Evolutionary conservation across 2,113 vertebrate genomes (phyloP), one percentile per base, ranked within the genome.

Genomic region (Brevimyrus niger): DNA sequence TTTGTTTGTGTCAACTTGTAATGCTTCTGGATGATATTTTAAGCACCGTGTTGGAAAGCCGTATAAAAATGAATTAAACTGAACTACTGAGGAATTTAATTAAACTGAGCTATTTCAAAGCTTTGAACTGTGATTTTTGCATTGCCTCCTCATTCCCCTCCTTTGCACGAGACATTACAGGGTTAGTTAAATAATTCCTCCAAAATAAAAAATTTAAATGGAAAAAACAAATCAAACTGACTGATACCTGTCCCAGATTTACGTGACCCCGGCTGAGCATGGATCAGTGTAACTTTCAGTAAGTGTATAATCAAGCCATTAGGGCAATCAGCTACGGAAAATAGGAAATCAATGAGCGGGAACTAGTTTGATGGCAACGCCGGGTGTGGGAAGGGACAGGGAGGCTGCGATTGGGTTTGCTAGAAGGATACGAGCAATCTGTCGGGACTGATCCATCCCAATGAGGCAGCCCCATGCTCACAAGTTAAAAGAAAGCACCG

Each of bases 11-110:
- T 69, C n/a, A 15, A 4, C n/a, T 69, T 69, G 61, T 69, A 69
- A 69, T 69, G 61, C 46, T 84, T 84, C 82, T 47, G 21, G 44
- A 47, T 84, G 21, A 46, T 84, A 84, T 84, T 84, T 84, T 23
- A 84, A 46, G 38, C 82, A 84, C 82, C 82, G 38, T 80, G 82
- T 84, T 84, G 38, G 82, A 47, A 84, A 84, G 82, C 82, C 38
- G 4, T 44, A 84, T 46, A 84, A 47, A 47, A 84, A 21, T 84
- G 82, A 84, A 84, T 44, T 84, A 84, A 47, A 84, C 38, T 84
- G 44, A 84, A 84, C 38, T 84, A n/a, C 42, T 84, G 42, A 19
- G 73, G 31, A 84, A n/a, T 84, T 84, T 38, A 84, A 84, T 84
- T 84, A 84, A 84, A 84, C 23, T 10, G 44, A 47, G 82, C 38